phyloP scores from a whole-genome alignment of 2,888 invertebrate species.

The Cryptocephalus moraei region DNA sequence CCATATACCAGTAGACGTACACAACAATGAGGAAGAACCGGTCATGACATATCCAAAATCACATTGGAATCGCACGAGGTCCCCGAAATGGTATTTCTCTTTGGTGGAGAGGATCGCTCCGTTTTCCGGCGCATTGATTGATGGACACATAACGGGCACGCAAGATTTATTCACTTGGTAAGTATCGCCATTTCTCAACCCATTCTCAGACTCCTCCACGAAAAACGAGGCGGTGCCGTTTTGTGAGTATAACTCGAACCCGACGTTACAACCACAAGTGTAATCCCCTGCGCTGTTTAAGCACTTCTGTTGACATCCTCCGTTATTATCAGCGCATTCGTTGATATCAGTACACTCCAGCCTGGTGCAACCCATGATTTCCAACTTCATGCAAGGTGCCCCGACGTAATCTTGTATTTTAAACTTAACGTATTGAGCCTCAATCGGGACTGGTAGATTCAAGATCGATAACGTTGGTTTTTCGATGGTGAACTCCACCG shows the following conservation, averaged over 20 bases:
- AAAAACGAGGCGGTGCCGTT: constrained; percentile 86
- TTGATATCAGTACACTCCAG: constrained; percentile 83
- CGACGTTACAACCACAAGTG: constrained; percentile 81
- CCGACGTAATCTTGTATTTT: constrained; percentile 79
- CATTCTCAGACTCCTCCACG: constrained; percentile 74
- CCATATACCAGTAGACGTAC: constrained; percentile 86
- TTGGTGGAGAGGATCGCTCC: constrained; percentile 74
- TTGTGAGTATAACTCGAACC: constrained; percentile 76
- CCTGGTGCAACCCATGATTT: constrained; percentile 87
- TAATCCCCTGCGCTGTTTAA: constrained; percentile 82
- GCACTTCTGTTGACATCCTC: constrained; percentile 90
- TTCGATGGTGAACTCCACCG: constrained; percentile 82
- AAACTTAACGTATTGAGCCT: constrained; percentile 79
- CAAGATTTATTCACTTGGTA: constrained; percentile 88
- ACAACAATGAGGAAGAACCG: constrained; percentile 75
- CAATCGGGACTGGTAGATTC: constrained; percentile 83
- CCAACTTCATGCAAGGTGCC: constrained; percentile 81
- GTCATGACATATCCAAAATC: constrained; percentile 90
- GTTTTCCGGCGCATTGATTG: constrained; percentile 68
- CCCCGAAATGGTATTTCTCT: constrained; percentile 78
- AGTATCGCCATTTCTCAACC: constrained; percentile 78
- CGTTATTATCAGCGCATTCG: constrained; percentile 77
- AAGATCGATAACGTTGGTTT: constrained; percentile 86
- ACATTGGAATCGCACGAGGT: constrained; percentile 84
- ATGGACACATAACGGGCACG: constrained; percentile 84